phyloP scores from a whole-genome alignment of 1,140 invertebrate genomes.

The Yoshiicerus persimilis region DNA sequence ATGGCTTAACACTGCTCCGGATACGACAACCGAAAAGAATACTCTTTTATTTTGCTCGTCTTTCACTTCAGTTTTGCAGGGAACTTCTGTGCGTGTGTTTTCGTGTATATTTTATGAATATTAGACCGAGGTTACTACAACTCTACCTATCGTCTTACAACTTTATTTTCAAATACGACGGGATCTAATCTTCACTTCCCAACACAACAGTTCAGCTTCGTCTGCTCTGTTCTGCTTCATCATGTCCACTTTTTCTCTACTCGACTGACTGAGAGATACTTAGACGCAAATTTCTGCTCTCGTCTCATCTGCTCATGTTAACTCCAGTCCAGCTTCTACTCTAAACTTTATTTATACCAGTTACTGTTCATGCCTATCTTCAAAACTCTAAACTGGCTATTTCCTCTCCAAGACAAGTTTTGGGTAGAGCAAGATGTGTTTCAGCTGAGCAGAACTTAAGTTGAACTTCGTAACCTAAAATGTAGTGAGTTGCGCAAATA shows the following conservation, averaged over 20 bases:
- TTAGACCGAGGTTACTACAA: too few relatives aligned
- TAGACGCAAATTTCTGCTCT: not conserved
- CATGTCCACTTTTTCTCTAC: conserved; percentile 18
- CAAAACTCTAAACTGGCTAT: not conserved
- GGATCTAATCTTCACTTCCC: not conserved
- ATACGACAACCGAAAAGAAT: not conserved
- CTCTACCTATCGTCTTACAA: not conserved
- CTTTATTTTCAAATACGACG: not conserved
- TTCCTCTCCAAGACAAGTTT: not conserved
- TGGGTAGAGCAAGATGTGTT: not conserved
- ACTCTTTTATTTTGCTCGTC: not conserved
- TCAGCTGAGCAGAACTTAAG: conserved; percentile 4
- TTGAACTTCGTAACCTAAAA: not conserved
- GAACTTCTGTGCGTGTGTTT: not conserved
- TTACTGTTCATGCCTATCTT: not conserved
- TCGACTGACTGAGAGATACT: not conserved
- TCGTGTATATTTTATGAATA: not conserved
- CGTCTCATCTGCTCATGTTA: conserved; percentile 9
- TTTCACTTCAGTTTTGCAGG: not conserved
- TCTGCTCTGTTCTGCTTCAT: conserved; percentile 27
- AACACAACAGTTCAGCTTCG: conserved; percentile 15
- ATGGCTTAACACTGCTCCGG: not conserved
- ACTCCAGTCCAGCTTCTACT: not conserved
- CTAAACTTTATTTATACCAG: not conserved
- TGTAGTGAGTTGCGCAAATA: not conserved